Evolutionary conservation across 1,140 invertebrate species (phyloP), one percentile per base, ranked within the genome.

Genomic region (Camponotus vicinus): DNA sequence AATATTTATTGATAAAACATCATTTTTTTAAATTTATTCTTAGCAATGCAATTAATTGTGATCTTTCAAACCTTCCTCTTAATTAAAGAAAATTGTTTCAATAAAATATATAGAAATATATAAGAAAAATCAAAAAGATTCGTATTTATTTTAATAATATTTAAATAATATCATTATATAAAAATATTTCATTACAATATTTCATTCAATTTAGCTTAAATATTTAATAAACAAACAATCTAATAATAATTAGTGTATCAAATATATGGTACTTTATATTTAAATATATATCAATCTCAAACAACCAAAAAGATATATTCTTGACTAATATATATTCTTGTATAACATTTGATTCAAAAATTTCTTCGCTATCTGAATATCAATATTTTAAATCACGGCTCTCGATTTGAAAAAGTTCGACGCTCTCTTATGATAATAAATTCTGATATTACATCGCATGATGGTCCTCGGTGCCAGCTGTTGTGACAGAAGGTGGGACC

Each of bases 391-490:
- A 73, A 83, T 73, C 69, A 21, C 1, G 27, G 2, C 15, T 40
- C 11, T 40, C 13, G 45, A 55, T 13, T 49, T 32, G 8, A 57
- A 18, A 55, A 15, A 69, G 15, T 75, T 61, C 15, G 9, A 11
- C 15, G 13, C 15, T 18, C 55, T 75, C 6, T 27, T 73, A 82
- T 73, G 13, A 75, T 21, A 75, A 61, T 75, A 83, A 83, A 75
- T 75, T 40, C 32, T 57, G 69, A 83, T 63, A 75, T 83, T 83
- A 49, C 32, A n/a, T n/a, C 27, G n/a, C 40, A 75, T 27, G 27
- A 13, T 37, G 13, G 27, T 4, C 27, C 8, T 73, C 21, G n/a
- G 32, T 75, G 40, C 27, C 40, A 63, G 42, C 42, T 83, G 79
- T 73, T 71, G 55, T 45, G 40, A 11, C 27, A 61, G 7, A 49